phyloP scores from a whole-genome alignment of 2,113 vertebrate species.

The Pampusana beccarii region DNA sequence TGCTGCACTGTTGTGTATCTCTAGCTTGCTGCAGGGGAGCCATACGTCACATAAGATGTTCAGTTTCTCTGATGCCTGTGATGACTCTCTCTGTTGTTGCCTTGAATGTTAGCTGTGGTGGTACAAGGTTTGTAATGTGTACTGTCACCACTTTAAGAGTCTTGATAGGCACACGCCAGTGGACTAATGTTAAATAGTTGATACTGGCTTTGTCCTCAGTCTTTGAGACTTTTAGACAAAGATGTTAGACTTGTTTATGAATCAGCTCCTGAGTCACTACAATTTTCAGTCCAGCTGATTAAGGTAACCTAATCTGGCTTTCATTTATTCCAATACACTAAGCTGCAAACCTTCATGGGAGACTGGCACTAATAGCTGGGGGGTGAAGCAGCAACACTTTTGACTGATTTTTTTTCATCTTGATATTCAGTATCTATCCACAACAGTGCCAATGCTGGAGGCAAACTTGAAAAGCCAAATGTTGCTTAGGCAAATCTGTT shows the following conservation, averaged over 20 bases:
- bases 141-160: too few relatives aligned
- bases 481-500: background rate
- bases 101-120: background rate
- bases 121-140: background rate
- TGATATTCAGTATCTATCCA: background rate
- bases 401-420: background rate
- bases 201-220: background rate
- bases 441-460: background rate
- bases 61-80: background rate
- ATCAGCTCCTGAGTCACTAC: background rate
- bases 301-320: background rate
- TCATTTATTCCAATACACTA: background rate
- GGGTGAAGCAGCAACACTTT: background rate
- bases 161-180: background rate
- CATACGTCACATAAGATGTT: background rate
- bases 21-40: background rate
- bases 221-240: background rate
- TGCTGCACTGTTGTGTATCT: background rate
- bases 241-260: background rate
- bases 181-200: background rate
- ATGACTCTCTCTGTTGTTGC: background rate
- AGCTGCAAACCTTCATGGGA: background rate
- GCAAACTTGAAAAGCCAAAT: background rate
- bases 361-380: background rate
- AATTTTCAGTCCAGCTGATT: background rate